A percentile compares a stretch with the other conserved stretches of the same genome.
These are phyloP conservation scores for Oreochromis aureus DNA, from an alignment of 2,113 vertebrate genomes.

Conservation along the genomic window DNA sequence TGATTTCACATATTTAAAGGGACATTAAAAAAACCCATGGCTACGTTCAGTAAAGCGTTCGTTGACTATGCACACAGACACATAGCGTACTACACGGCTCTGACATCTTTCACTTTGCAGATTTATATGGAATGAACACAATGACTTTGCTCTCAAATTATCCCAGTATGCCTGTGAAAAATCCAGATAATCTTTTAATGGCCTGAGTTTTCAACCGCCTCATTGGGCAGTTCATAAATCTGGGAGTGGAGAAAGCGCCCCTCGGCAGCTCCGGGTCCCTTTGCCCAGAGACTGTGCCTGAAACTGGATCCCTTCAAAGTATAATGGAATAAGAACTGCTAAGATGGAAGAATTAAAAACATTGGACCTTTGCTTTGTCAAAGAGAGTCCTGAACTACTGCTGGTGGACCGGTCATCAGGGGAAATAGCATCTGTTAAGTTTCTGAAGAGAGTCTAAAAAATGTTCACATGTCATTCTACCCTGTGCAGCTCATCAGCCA, in stretches of 20 bases:
- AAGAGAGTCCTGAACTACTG: neutral
- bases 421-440: neutral
- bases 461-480: neutral
- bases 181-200: slow-evolving; percentile 60
- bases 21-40: neutral
- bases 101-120: slow-evolving; percentile 15
- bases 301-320: slow-evolving; percentile 8
- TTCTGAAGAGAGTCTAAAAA: neutral
- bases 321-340: neutral
- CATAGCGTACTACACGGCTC: neutral
- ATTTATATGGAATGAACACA: slow-evolving; percentile 38
- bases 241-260: slow-evolving; percentile 8
- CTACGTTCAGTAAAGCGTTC: neutral
- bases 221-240: slow-evolving; percentile 45
- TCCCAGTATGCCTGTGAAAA: slow-evolving; percentile 30
- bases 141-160: slow-evolving; percentile 39
- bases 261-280: neutral
- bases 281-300: neutral
- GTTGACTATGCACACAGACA: neutral
- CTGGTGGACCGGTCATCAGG: neutral
- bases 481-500: neutral
- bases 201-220: slow-evolving; percentile 34
- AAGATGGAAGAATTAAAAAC: neutral
- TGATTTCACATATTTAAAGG: neutral
- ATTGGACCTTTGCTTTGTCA: neutral